These are phyloP conservation scores for Phortica magna DNA, from an alignment of 2,888 invertebrate genomes.

Conservation along the genomic window DNA sequence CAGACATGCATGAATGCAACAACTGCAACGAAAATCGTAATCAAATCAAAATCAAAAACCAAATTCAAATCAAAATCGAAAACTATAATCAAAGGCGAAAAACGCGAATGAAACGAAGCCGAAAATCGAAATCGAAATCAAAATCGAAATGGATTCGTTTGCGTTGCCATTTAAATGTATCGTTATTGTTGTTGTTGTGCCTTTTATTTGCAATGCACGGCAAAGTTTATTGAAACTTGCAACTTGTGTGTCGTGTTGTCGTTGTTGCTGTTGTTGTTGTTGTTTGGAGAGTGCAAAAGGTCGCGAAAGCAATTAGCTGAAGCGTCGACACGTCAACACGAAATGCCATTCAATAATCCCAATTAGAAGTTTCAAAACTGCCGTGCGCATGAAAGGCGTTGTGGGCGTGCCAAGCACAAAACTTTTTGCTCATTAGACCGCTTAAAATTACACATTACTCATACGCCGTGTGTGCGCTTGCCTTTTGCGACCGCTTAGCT, in stretches of 20 bases:
- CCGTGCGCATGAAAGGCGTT: background rate
- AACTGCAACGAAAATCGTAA: background rate
- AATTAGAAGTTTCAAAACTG: background rate
- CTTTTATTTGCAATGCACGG: too few relatives aligned
- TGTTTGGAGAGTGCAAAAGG: background rate
- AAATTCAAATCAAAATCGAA: background rate
- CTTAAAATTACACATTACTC: too few relatives aligned
- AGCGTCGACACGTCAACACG: too few relatives aligned
- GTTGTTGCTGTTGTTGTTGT: background rate
- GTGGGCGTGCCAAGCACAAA: background rate
- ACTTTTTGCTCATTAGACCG: background rate
- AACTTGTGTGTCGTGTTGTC: background rate
- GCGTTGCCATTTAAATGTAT: background rate
- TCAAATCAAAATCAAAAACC: background rate
- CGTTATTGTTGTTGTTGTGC: background rate
- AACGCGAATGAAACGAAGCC: background rate
- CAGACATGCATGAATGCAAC: too few relatives aligned
- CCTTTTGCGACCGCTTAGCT: too few relatives aligned
- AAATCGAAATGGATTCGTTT: background rate
- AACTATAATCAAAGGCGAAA: background rate
- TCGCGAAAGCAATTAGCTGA: too few relatives aligned
- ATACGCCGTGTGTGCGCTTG: too few relatives aligned
- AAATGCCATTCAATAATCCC: too few relatives aligned
- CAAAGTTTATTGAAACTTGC: background rate
- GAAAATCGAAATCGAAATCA: too few relatives aligned